These are phyloP conservation scores for Bruchidius siliquastri DNA, from an alignment of 2,888 invertebrate species.

Conservation along the genomic window DNA sequence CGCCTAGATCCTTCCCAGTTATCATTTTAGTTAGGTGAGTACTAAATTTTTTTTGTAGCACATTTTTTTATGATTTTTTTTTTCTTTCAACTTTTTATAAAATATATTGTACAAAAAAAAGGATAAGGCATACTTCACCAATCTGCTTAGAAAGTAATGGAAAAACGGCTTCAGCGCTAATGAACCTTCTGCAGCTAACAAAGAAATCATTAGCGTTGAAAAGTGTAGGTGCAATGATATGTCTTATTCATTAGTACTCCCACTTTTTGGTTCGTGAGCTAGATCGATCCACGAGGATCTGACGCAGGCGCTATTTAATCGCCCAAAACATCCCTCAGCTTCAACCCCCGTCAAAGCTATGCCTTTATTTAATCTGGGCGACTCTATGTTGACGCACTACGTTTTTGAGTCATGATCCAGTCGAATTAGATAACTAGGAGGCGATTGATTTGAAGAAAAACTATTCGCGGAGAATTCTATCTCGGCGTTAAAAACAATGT, in stretches of 20 bases:
- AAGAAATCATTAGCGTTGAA: not conserved
- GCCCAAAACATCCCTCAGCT: constrained; percentile 14
- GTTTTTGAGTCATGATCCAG: not conserved
- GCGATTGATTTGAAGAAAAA: too few relatives aligned
- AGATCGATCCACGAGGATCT: not conserved
- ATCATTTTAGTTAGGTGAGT: not conserved
- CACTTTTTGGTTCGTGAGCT: not conserved
- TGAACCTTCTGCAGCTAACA: too few relatives aligned
- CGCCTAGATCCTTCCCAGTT: not conserved
- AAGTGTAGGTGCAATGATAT: not conserved
- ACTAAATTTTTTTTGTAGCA: too few relatives aligned
- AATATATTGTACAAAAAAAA: too few relatives aligned
- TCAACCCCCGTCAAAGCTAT: not conserved
- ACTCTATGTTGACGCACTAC: not conserved
- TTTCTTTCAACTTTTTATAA: too few relatives aligned
- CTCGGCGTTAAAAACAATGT: too few relatives aligned
- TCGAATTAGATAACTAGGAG: not conserved
- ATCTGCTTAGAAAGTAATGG: too few relatives aligned
- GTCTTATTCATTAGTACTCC: not conserved
- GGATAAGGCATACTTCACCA: too few relatives aligned
- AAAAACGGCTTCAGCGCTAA: too few relatives aligned
- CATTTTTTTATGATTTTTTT: too few relatives aligned
- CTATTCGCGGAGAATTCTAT: too few relatives aligned
- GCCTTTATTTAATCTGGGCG: not conserved
- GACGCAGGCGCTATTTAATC: constrained; percentile 25